These are phyloP conservation scores for Ambastaia sidthimunki DNA, from an alignment of 2,797 vertebrate species.

Conservation along the genomic window DNA sequence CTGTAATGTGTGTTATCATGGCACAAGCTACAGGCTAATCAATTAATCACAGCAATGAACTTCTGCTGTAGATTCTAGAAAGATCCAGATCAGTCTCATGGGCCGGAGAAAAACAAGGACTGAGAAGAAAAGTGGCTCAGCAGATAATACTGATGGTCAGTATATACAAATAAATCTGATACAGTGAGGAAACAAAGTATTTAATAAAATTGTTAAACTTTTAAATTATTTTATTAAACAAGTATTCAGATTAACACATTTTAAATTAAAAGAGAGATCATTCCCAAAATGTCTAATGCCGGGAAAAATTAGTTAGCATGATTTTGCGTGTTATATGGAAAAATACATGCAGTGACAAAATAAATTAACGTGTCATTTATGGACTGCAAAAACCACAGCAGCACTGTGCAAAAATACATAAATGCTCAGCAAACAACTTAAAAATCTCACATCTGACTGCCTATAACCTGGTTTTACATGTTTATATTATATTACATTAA, in stretches of 20 bases:
- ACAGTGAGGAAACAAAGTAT: background rate
- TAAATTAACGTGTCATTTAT: background rate
- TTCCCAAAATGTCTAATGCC: background rate
- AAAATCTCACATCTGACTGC: background rate
- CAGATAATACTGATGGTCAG: background rate
- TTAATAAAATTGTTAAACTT: background rate
- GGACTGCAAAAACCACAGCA: background rate
- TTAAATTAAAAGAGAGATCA: background rate
- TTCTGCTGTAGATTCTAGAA: constrained; percentile 20
- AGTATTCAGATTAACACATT: background rate
- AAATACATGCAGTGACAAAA: constrained; percentile 16
- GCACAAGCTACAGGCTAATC: constrained; percentile 11
- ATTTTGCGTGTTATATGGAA: background rate
- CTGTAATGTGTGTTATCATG: constrained; percentile 17
- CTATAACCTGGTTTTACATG: background rate
- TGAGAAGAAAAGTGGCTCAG: background rate
- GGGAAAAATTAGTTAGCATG: background rate
- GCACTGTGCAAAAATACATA: background rate
- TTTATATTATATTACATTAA: background rate
- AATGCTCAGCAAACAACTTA: background rate
- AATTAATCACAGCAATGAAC: constrained; percentile 13
- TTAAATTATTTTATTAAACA: background rate
- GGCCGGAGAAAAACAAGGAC: background rate
- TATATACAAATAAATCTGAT: background rate
- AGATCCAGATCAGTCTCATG: background rate